These are phyloP conservation scores for Buceros bicornis DNA, from an alignment of 2,797 vertebrate genomes.

Conservation along the genomic window DNA sequence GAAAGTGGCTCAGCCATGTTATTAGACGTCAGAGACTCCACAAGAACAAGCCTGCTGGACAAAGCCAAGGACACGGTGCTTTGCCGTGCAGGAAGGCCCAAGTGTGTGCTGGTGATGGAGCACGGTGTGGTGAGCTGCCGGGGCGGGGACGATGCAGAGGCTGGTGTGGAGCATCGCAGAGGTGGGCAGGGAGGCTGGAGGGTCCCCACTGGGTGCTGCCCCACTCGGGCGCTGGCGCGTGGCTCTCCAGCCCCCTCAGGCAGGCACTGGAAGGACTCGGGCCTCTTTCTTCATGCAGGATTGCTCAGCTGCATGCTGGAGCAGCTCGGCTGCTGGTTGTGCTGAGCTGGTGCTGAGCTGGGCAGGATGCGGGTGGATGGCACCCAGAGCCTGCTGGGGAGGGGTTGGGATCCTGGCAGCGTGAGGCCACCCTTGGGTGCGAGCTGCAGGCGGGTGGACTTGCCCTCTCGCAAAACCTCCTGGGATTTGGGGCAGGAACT, in stretches of 20 bases:
- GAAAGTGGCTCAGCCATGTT: neutral
- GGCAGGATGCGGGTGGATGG: neutral
- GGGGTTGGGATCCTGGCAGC: neutral
- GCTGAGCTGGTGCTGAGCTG: neutral
- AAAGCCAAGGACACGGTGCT: neutral
- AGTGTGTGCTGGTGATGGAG: neutral
- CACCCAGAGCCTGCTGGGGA: neutral
- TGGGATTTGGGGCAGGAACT: neutral
- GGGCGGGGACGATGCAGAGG: neutral
- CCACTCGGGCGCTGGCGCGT: rapidly evolving
- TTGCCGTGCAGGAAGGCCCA: rapidly evolving
- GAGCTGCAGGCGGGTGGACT: neutral
- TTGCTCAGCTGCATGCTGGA: neutral
- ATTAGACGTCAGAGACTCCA: neutral
- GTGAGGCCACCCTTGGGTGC: rapidly evolving
- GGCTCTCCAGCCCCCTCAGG: neutral
- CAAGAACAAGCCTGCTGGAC: neutral
- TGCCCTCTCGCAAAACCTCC: rapidly evolving
- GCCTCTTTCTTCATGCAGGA: neutral
- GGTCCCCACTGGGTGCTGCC: neutral
- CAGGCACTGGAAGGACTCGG: neutral
- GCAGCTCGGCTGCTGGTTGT: rapidly evolving
- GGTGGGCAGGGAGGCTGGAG: too few relatives aligned
- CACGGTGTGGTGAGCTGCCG: rapidly evolving
- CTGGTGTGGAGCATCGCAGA: neutral